Conservation (phyloP, 2,888 invertebrate species). For the Lysandra coridon region DNA sequence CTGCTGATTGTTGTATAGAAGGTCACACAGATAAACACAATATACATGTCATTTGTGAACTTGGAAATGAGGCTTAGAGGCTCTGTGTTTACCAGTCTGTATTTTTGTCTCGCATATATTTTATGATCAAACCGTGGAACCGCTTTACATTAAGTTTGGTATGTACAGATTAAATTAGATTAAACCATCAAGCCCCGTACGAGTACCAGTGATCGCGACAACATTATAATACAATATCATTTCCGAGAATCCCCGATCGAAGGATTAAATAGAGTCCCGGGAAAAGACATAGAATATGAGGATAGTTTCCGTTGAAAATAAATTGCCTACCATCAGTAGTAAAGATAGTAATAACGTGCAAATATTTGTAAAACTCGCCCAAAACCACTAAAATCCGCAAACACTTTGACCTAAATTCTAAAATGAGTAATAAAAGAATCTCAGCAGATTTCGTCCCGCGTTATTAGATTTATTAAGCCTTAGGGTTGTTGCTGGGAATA, state of each 20-base stretch:
- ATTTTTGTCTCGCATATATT: too few species aligned
- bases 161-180: not conserved
- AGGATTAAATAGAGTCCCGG: too few species aligned
- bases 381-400: not conserved
- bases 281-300: too few species aligned
- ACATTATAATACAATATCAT: too few species aligned
- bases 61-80: too few species aligned
- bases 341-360: not conserved
- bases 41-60: too few species aligned
- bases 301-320: too few species aligned
- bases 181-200: too few species aligned
- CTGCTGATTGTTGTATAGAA: not conserved
- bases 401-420: not conserved
- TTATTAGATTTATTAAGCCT: conserved; percentile 13
- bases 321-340: not conserved
- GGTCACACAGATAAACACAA: not conserved
- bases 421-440: conserved; percentile 13
- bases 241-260: too few species aligned
- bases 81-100: too few species aligned
- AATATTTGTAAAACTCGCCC: not conserved
- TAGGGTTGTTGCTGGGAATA: not conserved
- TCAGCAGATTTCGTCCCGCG: conserved; percentile 6
- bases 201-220: too few species aligned
- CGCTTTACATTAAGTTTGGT: not conserved
- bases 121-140: not conserved